Base-by-base conservation (phyloP, 1,140 invertebrate genomes). In the Papilio helenus region DNA sequence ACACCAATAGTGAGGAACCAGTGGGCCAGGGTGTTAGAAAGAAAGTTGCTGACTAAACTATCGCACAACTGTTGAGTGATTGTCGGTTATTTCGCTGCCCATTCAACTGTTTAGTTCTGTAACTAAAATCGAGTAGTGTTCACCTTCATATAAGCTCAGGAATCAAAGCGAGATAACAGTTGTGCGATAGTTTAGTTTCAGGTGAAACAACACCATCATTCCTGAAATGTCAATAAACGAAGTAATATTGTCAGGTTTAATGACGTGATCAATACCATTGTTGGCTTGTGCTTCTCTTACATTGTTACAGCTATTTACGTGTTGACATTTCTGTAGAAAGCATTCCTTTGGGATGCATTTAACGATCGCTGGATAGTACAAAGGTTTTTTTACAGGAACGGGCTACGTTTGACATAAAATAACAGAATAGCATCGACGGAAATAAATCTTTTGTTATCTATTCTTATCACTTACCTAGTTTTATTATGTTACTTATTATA, bases 241-340 rank as follows among this genome's bases (percentile, higher is more conserved):
- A 5, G 51, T 55, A 8, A 55, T 55, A 55, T n/a, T n/a, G n/a
- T n/a, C 9, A 55, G 18, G 7, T 20, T 55, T 55, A 55, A 2
- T 55, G 51, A 55, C 51, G 51, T 55, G n/a, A 20, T n/a, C 51
- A 55, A 55, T 55, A 20, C 51, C 51, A 55, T 55, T 55, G 51
- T 55, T 55, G 51, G n/a, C 51, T 55, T 55, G 16, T 49, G 46
- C 9, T 55, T 55, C 51, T 9, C 20, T 55, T 55, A 20, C n/a
- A 55, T 55, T 55, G 51, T 20, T n/a, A 55, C n/a, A 18, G 18
- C 5, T 55, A n/a, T 55, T n/a, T 55, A 18, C 16, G 16, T 55
- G 18, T 8, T 55, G 51, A 55, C 18, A 55, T n/a, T 55, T n/a
- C 51, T 55, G 18, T 18, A 18, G 51, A 55, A 55, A 8, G 51